These are phyloP conservation scores for Hippocampus comes DNA, from an alignment of 2,113 vertebrate genomes.

Conservation along the genomic window DNA sequence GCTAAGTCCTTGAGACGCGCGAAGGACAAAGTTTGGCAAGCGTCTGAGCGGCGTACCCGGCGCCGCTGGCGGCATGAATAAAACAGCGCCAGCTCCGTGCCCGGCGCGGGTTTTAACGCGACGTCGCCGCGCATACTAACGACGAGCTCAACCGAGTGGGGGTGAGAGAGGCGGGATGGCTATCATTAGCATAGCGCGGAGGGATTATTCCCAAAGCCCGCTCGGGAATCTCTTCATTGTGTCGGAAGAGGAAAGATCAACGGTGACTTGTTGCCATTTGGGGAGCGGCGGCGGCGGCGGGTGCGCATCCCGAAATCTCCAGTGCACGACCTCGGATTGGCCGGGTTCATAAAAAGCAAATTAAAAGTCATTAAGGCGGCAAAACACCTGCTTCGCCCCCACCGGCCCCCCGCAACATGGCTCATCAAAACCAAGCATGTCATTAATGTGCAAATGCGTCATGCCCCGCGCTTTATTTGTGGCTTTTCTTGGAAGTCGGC, in stretches of 20 bases:
- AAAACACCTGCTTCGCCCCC: constrained; percentile 69
- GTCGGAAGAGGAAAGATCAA: constrained; percentile 48
- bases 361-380: constrained; percentile 69
- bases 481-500: constrained; percentile 44
- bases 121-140: constrained; percentile 64
- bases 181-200: constrained; percentile 59
- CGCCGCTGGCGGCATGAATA: constrained; percentile 53
- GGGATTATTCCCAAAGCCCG: constrained; percentile 69
- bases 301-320: not conserved
- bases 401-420: constrained; percentile 28
- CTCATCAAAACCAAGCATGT: constrained; percentile 52
- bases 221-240: constrained; percentile 71
- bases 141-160: constrained; percentile 56
- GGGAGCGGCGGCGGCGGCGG: constrained; percentile 12
- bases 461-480: constrained; percentile 52
- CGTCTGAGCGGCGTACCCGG: constrained; percentile 54
- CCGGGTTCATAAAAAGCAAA: constrained; percentile 77
- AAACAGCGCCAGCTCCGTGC: constrained; percentile 42
- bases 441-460: constrained; percentile 71
- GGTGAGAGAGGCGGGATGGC: constrained; percentile 32
- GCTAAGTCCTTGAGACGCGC: constrained; percentile 54
- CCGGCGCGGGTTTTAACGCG: constrained; percentile 41
- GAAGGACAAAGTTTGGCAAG: constrained; percentile 49
- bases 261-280: constrained; percentile 51
- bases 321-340: constrained; percentile 48